These are phyloP conservation scores for Helostoma temminkii DNA, from an alignment of 2,797 vertebrate species.

Conservation along the genomic window DNA sequence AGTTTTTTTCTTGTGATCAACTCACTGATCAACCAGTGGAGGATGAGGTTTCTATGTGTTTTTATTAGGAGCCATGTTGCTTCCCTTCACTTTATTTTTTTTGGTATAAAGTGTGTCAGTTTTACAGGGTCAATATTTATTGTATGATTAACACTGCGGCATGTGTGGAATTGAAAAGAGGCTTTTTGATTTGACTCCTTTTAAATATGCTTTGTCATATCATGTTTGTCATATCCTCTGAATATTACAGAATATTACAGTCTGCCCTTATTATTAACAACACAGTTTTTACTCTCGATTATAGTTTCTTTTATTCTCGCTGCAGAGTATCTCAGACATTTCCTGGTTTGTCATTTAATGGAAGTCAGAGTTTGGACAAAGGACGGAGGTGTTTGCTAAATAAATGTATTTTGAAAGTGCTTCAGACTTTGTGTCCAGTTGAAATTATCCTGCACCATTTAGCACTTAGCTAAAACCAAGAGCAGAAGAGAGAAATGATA, in stretches of 20 bases:
- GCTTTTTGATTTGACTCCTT: constrained; percentile 8
- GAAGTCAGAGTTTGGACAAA: constrained; percentile 48
- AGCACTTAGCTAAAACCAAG: no score
- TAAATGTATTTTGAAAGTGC: constrained; percentile 59
- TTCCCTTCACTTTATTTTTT: background rate
- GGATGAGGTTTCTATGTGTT: background rate
- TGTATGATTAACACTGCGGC: background rate
- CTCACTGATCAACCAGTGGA: background rate
- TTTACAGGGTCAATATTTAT: constrained; percentile 32
- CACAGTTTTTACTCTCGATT: constrained; percentile 14
- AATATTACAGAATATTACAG: constrained; percentile 12
- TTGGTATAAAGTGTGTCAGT: background rate
- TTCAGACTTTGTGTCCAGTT: constrained; percentile 15
- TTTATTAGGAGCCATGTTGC: background rate
- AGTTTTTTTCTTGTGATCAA: background rate
- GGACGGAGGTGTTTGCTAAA: constrained; percentile 47
- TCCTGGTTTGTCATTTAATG: constrained; percentile 21
- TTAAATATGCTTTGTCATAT: constrained; percentile 26
- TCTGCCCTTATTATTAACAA: constrained; percentile 15
- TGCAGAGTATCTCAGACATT: constrained; percentile 29
- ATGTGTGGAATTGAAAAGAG: background rate
- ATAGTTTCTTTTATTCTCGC: background rate
- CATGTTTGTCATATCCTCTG: background rate
- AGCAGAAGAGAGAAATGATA: no score
- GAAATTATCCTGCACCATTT: background rate